Evolutionary conservation across 2,888 invertebrate species (phyloP).

Genomic region (Tenthredo mesomela): DNA sequence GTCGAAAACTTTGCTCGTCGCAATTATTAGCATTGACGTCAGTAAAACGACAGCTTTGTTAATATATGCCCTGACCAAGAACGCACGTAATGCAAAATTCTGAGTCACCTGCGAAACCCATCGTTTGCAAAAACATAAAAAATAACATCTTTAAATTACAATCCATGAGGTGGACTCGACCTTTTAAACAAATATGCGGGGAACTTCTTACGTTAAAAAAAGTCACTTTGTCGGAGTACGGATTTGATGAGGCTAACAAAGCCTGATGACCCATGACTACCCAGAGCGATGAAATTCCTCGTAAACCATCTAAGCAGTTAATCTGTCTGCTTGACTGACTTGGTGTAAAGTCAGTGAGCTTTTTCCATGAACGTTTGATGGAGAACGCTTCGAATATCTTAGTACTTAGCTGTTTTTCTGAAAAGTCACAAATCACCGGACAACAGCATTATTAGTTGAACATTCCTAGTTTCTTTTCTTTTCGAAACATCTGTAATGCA

Average conservation of each 20-base stretch:
- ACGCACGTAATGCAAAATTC: not conserved
- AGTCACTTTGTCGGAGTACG: slow-evolving; percentile 47
- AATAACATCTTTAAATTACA: not conserved
- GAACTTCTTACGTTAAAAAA: slow-evolving; percentile 51
- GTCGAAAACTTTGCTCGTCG: not conserved
- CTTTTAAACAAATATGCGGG: not conserved
- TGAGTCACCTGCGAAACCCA: slow-evolving; percentile 18
- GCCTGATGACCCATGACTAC: slow-evolving; percentile 49
- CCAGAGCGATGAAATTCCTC: slow-evolving; percentile 50
- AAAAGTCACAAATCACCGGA: not conserved
- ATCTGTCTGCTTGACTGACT: slow-evolving; percentile 24
- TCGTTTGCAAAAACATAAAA: not conserved
- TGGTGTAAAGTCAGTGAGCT: slow-evolving; percentile 43
- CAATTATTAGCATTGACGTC: slow-evolving; percentile 50
- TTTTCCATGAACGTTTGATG: slow-evolving; percentile 50
- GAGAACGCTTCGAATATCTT: slow-evolving; percentile 51
- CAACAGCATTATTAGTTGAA: slow-evolving; percentile 13
- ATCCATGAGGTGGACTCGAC: not conserved
- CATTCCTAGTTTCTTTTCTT: not conserved
- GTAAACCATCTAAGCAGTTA: slow-evolving; percentile 46
- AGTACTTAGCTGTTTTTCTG: slow-evolving; percentile 40
- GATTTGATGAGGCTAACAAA: slow-evolving; percentile 38
- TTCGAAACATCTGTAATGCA: not conserved
- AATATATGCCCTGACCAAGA: not conserved
- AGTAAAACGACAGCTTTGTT: not conserved